Conservation (phyloP, 2,113 vertebrate species). For the Prunella himalayana region DNA sequence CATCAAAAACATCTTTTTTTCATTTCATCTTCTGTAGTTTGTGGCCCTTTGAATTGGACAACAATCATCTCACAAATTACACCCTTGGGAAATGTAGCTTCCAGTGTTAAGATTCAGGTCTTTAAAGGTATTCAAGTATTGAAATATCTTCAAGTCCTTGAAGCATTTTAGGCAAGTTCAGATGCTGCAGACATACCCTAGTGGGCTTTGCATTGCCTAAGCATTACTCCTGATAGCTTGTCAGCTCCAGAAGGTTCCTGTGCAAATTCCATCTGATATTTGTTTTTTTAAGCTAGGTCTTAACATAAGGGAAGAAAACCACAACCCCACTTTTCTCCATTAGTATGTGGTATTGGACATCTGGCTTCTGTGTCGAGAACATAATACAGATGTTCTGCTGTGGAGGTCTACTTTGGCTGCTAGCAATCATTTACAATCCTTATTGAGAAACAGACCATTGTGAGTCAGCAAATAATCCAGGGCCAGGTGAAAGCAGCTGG, state of each 20-base stretch:
- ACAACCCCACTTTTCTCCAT: background rate
- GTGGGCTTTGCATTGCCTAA: background rate
- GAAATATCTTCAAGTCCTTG: background rate
- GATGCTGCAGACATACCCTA: background rate
- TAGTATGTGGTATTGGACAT: background rate
- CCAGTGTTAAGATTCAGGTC: background rate
- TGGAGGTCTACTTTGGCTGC: background rate
- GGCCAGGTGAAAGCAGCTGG: background rate
- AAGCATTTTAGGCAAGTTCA: background rate
- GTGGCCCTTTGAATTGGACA: background rate
- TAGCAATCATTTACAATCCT: background rate
- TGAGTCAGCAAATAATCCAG: background rate
- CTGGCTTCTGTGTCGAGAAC: background rate
- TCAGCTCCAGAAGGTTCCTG: background rate
- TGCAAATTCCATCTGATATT: background rate
- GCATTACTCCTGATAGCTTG: background rate
- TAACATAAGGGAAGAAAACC: background rate
- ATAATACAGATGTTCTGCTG: background rate
- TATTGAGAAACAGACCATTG: background rate
- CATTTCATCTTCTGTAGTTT: background rate
- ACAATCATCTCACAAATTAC: background rate
- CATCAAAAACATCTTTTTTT: background rate
- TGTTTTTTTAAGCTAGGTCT: background rate
- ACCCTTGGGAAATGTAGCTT: background rate
- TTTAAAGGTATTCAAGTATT: background rate